A percentile compares a stretch with the other conserved stretches of the same genome.
Conservation (phyloP, 2,113 vertebrate genomes). For the Tragelaphus buxtoni region DNA sequence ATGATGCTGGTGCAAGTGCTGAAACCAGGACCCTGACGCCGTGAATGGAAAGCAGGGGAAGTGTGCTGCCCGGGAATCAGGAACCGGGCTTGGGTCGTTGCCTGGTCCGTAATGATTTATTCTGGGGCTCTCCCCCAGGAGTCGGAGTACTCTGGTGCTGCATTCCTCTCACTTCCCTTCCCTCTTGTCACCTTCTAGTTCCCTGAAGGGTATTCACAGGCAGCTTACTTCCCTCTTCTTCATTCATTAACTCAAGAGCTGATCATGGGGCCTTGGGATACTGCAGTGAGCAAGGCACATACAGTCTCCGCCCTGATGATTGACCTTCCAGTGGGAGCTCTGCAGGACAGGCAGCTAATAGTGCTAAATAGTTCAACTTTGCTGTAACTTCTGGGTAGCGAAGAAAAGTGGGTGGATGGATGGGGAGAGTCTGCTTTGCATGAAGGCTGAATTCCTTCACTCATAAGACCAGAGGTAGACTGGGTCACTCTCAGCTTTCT, state of each 20-base stretch:
- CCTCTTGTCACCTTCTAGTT: not conserved
- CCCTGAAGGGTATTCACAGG: not conserved
- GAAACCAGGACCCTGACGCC: not conserved
- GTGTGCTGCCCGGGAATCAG: not conserved
- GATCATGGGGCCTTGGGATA: not conserved
- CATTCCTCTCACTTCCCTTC: not conserved
- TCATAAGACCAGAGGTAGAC: not conserved
- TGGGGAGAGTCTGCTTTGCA: not conserved
- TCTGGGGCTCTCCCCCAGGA: not conserved
- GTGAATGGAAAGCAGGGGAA: not conserved
- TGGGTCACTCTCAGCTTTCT: not conserved
- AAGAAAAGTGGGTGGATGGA: not conserved
- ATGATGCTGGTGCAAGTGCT: not conserved
- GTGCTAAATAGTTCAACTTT: not conserved
- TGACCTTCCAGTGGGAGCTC: not conserved
- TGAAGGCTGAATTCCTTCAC: not conserved
- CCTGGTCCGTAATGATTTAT: not conserved
- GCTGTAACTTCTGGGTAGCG: not conserved
- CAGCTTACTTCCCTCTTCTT: not conserved
- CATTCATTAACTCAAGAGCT: not conserved
- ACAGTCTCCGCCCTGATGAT: too few relatives aligned
- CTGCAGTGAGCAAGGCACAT: not conserved
- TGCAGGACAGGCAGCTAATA: not conserved
- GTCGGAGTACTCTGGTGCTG: not conserved
- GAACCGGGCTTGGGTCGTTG: not conserved